Conservation (phyloP, 1,140 invertebrate genomes). For the Gryllus bimaculatus region DNA sequence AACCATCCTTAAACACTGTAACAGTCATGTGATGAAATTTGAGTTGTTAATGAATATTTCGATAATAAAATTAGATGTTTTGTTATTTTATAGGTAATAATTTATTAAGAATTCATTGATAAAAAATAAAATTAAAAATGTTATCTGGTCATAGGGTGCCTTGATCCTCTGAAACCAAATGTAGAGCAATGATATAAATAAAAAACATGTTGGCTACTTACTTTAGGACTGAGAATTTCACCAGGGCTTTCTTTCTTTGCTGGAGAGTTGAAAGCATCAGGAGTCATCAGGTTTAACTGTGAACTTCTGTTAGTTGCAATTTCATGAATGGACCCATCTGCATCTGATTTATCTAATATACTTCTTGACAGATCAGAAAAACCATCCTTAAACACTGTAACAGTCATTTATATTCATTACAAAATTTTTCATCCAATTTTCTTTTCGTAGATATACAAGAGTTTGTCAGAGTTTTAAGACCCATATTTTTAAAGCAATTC, state of each 20-base stretch:
- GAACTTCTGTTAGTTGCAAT: slow-evolving; percentile 8
- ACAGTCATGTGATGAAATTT: no score
- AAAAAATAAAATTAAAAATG: no score
- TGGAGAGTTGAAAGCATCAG: slow-evolving; percentile 73
- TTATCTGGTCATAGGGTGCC: no score
- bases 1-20: slow-evolving; percentile 6
- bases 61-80: no score
- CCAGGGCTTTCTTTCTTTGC: slow-evolving; percentile 37
- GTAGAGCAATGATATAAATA: no score
- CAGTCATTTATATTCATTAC: no score
- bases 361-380: slow-evolving; percentile 8
- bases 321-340: neutral
- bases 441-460: neutral
- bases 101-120: no score
- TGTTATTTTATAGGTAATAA: no score
- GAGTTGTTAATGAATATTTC: no score
- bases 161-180: no score
- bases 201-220: no score
- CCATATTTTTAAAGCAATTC: neutral
- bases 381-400: neutral
- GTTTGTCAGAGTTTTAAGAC: neutral
- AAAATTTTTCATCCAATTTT: no score
- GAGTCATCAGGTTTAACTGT: slow-evolving; percentile 65
- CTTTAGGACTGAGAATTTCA: neutral
- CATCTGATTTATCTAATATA: neutral